phyloP scores from a whole-genome alignment of 2,888 invertebrate genomes.

The Cephus sareptanus region DNA sequence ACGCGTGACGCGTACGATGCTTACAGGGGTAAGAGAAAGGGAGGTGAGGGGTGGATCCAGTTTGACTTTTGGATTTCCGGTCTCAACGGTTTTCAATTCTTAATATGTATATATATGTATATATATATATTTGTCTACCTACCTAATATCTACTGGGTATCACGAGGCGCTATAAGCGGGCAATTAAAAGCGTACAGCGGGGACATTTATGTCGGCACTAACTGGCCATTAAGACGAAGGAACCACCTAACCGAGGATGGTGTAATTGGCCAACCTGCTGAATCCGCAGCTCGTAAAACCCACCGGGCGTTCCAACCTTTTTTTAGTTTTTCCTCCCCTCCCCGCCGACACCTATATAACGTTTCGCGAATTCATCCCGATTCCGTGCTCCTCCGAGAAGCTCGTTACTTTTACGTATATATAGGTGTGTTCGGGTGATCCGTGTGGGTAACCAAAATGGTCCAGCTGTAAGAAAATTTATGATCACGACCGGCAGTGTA shows the following conservation, averaged over 20 bases:
- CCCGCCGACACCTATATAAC: neutral
- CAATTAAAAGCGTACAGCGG: constrained; percentile 56
- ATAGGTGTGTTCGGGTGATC: fast-evolving
- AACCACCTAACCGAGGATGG: constrained; percentile 56
- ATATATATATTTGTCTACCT: neutral
- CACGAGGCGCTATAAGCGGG: constrained; percentile 39
- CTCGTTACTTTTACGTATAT: neutral
- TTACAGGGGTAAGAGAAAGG: too few relatives aligned
- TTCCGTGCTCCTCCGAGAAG: neutral
- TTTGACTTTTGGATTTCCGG: neutral
- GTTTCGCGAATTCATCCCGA: neutral
- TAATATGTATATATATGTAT: neutral
- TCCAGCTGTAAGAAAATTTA: neutral
- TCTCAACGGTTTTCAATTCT: neutral
- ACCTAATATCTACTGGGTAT: constrained; percentile 14
- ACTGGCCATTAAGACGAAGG: constrained; percentile 59
- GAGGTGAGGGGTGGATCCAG: neutral
- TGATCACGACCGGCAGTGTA: neutral
- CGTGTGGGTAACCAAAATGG: neutral
- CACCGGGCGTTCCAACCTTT: constrained; percentile 40
- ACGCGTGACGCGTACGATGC: neutral
- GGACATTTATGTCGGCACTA: constrained; percentile 60
- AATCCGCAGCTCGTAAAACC: constrained; percentile 59
- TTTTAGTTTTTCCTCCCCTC: neutral
- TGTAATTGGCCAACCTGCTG: constrained; percentile 60